Base-by-base conservation (phyloP, 2,113 vertebrate genomes). In the Raphicerus campestris region DNA sequence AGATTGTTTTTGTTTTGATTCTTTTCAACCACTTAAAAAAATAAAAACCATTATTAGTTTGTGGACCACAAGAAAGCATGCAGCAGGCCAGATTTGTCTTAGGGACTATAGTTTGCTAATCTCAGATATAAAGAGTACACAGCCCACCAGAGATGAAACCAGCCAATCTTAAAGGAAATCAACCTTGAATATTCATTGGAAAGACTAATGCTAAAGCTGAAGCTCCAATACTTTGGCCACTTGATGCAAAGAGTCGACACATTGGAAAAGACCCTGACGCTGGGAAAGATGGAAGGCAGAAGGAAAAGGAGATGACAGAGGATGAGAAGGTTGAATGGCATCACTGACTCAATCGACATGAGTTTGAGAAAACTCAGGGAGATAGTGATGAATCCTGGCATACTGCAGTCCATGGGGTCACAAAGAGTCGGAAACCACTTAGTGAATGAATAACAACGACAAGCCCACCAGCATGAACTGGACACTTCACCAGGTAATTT, bases 11-110 rank as follows among this genome's bases (percentile, higher is more conserved):
- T 82, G 7, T 89, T 78, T 89, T 91, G 77, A 85, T 60, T 87
- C 89, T 88, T 51, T 56, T 53, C 61, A 91, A 58, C 45, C 22
- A 66, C 82, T 93, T 87, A 94, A 77, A 97, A 89, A 58, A 70
- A 19, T 58, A 83, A 70, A 96, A 91, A 45, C 3, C 20, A 82
- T 88, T 66, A 3, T 91, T 91, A 45, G n/a, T 22, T 32, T 89
- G 4, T 13, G 10, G 30, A 7, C 32, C 39, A 77, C 20, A 73
- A 86, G 53, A 91, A 93, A 93, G 49, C n/a, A 77, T 45, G 26
- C 2, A 49, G 24, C 7, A 53, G 51, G 66, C 28, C 49, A 60
- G 35, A 56, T 84, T 66, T 86, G 39, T 92, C n/a, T 63, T 22
- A 3, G n/a, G 5, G n/a, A 14, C 39, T 61, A 2, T 77, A 53